A percentile compares a stretch with the other conserved stretches of the same genome.
phyloP scores from a whole-genome alignment of 2,888 invertebrate species.

The Nasonia oneida region DNA sequence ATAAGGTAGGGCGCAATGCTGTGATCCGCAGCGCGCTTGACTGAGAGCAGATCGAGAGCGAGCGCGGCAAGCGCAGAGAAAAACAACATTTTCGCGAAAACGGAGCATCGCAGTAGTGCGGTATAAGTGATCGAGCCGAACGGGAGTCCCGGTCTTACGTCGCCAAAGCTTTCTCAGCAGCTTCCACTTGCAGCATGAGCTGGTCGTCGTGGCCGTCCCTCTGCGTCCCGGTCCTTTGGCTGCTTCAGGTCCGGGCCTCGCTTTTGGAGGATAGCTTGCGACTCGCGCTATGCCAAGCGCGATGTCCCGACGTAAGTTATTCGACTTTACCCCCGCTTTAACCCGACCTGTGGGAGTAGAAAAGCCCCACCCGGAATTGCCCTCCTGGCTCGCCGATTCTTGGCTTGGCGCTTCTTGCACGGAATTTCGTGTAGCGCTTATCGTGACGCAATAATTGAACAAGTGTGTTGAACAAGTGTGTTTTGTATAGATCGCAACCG shows the following conservation, averaged over 20 bases:
- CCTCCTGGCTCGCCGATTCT: too few relatives aligned
- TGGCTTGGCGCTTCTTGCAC: too few relatives aligned
- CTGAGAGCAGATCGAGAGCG: neutral
- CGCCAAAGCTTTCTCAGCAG: neutral
- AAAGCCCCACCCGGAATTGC: too few relatives aligned
- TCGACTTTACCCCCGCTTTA: neutral
- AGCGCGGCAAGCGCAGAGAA: neutral
- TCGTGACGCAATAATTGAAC: slow-evolving; percentile 38
- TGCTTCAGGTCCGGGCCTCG: neutral
- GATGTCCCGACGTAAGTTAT: slow-evolving; percentile 40
- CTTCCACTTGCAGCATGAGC: neutral
- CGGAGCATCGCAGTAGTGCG: neutral
- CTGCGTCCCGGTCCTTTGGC: too few relatives aligned
- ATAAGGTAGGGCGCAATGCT: too few relatives aligned
- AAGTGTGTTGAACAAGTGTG: slow-evolving; percentile 57
- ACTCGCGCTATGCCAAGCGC: slow-evolving; percentile 23
- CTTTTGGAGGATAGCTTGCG: neutral
- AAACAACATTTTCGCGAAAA: neutral
- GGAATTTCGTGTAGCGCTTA: neutral
- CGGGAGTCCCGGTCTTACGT: neutral
- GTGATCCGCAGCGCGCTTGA: too few relatives aligned
- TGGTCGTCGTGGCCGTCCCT: neutral
- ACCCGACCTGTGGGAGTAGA: too few relatives aligned
- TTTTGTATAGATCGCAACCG: neutral
- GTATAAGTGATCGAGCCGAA: neutral